Conservation (phyloP, 2,113 vertebrate species). For the Gymnorhina tibicen region DNA sequence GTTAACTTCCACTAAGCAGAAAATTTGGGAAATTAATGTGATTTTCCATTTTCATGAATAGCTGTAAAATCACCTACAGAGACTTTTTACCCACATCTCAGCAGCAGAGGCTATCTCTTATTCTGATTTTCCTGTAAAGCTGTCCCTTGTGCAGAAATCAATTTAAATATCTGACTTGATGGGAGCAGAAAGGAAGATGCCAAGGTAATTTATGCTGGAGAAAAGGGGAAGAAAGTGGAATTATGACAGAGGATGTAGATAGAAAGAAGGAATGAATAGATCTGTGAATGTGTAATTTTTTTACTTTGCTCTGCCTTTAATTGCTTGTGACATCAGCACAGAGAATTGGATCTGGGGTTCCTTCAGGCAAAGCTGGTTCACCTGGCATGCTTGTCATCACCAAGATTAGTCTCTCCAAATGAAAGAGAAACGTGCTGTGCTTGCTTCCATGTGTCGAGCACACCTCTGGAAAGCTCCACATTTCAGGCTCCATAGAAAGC, state of each 20-base stretch:
- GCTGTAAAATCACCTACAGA: neutral
- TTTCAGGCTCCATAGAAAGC: neutral
- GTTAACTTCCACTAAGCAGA: neutral
- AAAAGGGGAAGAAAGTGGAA: neutral
- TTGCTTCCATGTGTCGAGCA: neutral
- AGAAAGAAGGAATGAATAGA: neutral
- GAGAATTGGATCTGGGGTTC: neutral
- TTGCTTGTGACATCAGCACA: neutral
- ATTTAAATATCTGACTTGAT: neutral
- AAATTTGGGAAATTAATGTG: neutral
- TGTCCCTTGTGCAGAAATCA: neutral
- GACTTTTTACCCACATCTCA: neutral
- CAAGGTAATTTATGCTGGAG: neutral
- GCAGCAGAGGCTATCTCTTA: neutral
- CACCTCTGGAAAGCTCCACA: neutral
- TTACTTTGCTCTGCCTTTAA: neutral
- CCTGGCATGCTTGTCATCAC: neutral
- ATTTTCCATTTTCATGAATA: neutral
- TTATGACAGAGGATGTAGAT: neutral
- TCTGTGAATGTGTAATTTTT: neutral
- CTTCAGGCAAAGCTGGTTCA: neutral
- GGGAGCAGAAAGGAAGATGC: neutral
- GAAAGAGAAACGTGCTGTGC: neutral
- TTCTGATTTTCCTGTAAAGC: neutral
- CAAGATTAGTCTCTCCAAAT: neutral